A percentile compares a stretch with the other conserved stretches of the same genome.
Evolutionary conservation across 2,888 invertebrate genomes (phyloP).

Genomic region (Zhengitettix transpicula): DNA sequence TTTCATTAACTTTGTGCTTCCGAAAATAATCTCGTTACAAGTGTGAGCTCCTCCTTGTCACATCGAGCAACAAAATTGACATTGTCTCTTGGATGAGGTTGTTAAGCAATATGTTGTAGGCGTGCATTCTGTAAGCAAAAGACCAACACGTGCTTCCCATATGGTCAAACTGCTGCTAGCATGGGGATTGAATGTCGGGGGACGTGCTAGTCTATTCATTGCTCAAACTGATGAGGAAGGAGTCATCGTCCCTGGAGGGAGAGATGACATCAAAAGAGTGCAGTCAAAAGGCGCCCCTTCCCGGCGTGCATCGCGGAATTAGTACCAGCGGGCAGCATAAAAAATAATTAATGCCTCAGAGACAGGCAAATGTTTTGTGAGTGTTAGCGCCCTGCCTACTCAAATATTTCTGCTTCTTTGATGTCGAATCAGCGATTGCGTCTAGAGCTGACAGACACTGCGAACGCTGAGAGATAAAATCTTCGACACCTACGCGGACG

Average conservation of each 20-base stretch:
- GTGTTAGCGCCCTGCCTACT: background rate
- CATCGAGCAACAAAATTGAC: no score
- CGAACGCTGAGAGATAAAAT: no score
- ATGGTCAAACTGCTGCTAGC: background rate
- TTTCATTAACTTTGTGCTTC: no score
- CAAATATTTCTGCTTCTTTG: no score
- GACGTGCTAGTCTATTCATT: background rate
- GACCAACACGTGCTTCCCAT: background rate
- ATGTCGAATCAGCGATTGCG: no score
- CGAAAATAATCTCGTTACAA: no score
- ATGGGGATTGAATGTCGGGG: background rate
- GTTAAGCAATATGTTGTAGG: no score
- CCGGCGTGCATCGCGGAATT: background rate
- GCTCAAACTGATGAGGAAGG: background rate
- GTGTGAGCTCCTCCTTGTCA: no score
- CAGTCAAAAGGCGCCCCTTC: conserved; percentile 1
- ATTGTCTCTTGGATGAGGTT: no score
- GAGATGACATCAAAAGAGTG: conserved; percentile 1
- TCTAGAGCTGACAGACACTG: no score
- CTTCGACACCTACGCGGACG: no score
- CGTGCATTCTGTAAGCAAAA: background rate
- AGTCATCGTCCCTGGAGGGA: background rate
- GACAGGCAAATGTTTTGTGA: background rate
- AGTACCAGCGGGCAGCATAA: background rate
- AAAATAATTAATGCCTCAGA: background rate